Evolutionary conservation across 2,113 vertebrate genomes (phyloP).

Genomic region (Grammomys dolichurus): DNA sequence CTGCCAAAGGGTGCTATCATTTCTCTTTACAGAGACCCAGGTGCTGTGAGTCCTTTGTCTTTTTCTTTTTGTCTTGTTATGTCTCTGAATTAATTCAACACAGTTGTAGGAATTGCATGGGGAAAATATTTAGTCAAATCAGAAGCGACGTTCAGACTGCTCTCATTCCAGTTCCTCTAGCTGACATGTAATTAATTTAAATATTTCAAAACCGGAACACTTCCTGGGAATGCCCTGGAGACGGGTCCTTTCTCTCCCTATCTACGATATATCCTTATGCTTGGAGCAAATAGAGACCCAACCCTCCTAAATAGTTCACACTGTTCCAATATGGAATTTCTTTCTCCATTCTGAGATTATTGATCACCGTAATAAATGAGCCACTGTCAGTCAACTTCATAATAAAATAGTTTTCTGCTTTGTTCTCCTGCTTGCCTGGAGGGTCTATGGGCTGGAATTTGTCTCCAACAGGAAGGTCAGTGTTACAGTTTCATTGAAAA

Average conservation of each 20-base stretch:
- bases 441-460: neutral
- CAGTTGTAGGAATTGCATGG: neutral
- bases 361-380: conserved; percentile 56
- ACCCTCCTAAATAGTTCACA: conserved; percentile 33
- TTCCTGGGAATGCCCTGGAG: neutral
- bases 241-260: neutral
- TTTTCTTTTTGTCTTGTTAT: neutral
- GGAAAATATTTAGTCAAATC: conserved; percentile 6
- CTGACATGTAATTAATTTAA: conserved; percentile 58
- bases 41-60: neutral
- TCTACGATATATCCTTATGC: neutral
- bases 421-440: conserved; percentile 2
- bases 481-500: neutral
- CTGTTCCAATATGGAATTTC: neutral
- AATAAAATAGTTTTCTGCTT: conserved; percentile 41
- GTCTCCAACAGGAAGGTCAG: conserved; percentile 28
- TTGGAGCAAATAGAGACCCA: neutral
- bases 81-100: conserved; percentile 9
- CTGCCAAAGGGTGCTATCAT: neutral
- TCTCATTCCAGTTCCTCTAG: conserved; percentile 29
- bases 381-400: neutral
- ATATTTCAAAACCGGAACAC: conserved; percentile 51
- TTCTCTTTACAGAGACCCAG: conserved; percentile 39
- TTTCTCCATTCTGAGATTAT: conserved; percentile 25
- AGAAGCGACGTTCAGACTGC: neutral